Base-by-base conservation (phyloP, 2,888 invertebrate genomes). In the Epinotia nisella region DNA sequence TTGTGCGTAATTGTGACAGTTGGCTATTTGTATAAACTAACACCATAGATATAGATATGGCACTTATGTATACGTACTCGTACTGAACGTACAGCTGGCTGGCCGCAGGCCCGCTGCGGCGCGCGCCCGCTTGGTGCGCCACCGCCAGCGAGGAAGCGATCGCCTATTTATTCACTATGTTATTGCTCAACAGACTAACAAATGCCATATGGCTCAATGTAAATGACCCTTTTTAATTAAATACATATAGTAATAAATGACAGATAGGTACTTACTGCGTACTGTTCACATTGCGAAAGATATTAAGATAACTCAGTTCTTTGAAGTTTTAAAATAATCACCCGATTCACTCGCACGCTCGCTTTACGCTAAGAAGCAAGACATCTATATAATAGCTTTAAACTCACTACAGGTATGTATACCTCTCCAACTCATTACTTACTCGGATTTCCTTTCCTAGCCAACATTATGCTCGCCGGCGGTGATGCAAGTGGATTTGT, bases 1-100 rank as follows among this genome's bases (percentile, higher is more conserved):
- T 89, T 91, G 91, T 90, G 91, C 87, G 87, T 86, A 85, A 83
- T 82, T 84, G 85, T 87, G 86, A 90, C 88, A 89, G 89, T 82
- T 83, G 85, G 86, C 81, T 80, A 78, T 81, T 80, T 83, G 83
- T 80, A 79, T 79, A 78, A 78, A 77, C 81, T 82, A 80, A 79
- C 68, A 79, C 78, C 78, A 78, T 82, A 79, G 75, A 79, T 79
- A 78, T 82, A 79, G 75, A 79, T 79, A 80, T 76, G 78, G 80
- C 45, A 61, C 55, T 55, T 71, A 62, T 56, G 56, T 51, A 58
- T 59, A 35, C 9, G 35, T n/a, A n/a, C n/a, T 5, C 19, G 41
- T 55, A 64, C 49, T 59, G 58, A 71, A 51, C 59, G 58, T 49
- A 49, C 35, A n/a, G 55, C 15, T 35, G 17, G 45, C 56, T 13